Conservation (phyloP, 2,888 invertebrate genomes). For the Lycocerus yunnanus region DNA sequence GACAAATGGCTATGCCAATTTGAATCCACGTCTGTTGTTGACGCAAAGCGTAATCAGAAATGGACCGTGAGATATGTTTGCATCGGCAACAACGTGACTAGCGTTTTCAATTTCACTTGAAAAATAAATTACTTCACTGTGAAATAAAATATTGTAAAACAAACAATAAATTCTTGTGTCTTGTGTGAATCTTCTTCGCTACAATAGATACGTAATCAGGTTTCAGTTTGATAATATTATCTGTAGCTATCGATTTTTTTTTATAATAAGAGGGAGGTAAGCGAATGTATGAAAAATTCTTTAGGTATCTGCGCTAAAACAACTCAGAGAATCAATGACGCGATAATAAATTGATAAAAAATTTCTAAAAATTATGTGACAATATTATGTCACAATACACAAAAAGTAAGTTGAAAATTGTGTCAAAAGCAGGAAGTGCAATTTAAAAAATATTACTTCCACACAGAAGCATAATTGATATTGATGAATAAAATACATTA, state of each 20-base stretch:
- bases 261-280: not conserved
- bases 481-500: not conserved
- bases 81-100: slow-evolving; percentile 28
- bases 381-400: not conserved
- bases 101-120: slow-evolving; percentile 32
- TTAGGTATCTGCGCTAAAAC: not conserved
- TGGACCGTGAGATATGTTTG: slow-evolving; percentile 36
- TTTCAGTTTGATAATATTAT: not conserved
- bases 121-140: not conserved
- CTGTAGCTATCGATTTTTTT: not conserved
- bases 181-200: not conserved
- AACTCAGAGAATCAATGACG: not conserved
- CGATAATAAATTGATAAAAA: not conserved
- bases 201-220: not conserved
- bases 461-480: not conserved
- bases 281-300: not conserved
- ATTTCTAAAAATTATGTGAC: not conserved
- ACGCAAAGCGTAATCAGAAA: slow-evolving; percentile 38
- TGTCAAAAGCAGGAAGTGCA: not conserved
- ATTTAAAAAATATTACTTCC: not conserved
- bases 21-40: slow-evolving; percentile 35
- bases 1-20: slow-evolving; percentile 35
- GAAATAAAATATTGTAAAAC: not conserved
- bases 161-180: not conserved
- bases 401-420: not conserved